Evolutionary conservation across 2,113 vertebrate genomes (phyloP), one percentile per base, ranked within the genome.

Genomic region (Esox niger): DNA sequence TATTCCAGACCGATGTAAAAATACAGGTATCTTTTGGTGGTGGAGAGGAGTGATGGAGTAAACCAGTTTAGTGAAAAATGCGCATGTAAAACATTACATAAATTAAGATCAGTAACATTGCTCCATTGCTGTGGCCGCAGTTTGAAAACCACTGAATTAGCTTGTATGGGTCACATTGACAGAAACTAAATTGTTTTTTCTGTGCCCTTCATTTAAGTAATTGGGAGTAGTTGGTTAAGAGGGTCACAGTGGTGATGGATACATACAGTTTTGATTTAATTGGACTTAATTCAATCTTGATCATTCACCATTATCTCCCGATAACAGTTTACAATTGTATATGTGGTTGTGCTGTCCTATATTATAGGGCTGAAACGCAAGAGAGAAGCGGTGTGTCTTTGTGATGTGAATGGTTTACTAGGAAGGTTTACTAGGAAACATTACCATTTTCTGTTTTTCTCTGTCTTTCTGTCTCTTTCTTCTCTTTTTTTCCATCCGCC

Each of bases 201-300:
- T 56, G 32, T n/a, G n/a, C n/a, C n/a, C 32, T 73, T 33, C 68
- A 60, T 77, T 61, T 64, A 30, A 74, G 72, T 49, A 80, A 65
- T 43, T 3, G 7, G 31, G 43, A 43, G 79, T 67, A 66, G 2
- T 31, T 54, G 76, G 76, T 86, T 84, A 81, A 35, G 64, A 66
- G 67, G 75, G 20, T 15, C 26, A 3, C 71, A 27, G 32, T 64
- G 68, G 35, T 20, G 60, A 32, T 62, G 66, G 23, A 29, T 38
- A 2, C 43, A 62, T 60, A 67, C n/a, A n/a, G n/a, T n/a, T n/a
- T 62, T 62, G 43, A 20, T 9, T n/a, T n/a, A n/a, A n/a, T n/a
- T n/a, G 64, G n/a, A 6, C 47, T 21, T 49, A n/a, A 49, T 49
- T 2, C n/a, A 0, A 49, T 20, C 17, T 49, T 20, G 20, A 1